Conservation (phyloP, 1,140 invertebrate genomes). For the Drosophila tropicalis region DNA sequence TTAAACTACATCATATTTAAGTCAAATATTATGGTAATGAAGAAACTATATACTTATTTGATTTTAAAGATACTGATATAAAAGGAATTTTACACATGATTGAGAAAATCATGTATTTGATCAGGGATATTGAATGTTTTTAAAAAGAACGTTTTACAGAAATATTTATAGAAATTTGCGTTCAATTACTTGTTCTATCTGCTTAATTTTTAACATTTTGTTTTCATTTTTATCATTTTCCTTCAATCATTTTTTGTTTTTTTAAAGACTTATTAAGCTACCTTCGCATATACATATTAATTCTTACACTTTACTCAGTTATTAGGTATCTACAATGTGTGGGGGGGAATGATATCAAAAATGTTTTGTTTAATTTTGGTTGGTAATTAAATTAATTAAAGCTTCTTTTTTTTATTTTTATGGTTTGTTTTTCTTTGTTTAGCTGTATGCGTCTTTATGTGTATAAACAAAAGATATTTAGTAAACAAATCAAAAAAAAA, state of each 20-base stretch:
- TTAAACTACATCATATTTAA: no score
- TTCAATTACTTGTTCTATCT: no score
- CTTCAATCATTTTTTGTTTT: background rate
- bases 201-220: no score
- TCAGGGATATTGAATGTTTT: no score
- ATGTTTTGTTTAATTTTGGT: slow-evolving; percentile 19
- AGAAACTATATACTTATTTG: no score
- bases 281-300: background rate
- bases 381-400: slow-evolving; percentile 82
- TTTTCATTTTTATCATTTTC: no score
- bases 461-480: slow-evolving; percentile 41
- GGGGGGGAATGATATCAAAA: slow-evolving; percentile 71
- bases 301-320: slow-evolving; percentile 6
- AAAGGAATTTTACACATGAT: no score
- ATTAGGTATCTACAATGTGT: slow-evolving; percentile 71
- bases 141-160: no score
- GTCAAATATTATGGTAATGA: no score
- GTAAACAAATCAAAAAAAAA: slow-evolving; percentile 41
- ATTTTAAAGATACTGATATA: no score
- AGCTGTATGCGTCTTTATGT: slow-evolving; percentile 48
- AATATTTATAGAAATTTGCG: no score
- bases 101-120: no score
- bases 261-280: background rate
- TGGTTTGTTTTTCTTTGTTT: slow-evolving; percentile 44
- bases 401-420: slow-evolving; percentile 62